These are phyloP conservation scores for Drepana falcataria DNA, from an alignment of 2,888 invertebrate genomes.

Conservation along the genomic window DNA sequence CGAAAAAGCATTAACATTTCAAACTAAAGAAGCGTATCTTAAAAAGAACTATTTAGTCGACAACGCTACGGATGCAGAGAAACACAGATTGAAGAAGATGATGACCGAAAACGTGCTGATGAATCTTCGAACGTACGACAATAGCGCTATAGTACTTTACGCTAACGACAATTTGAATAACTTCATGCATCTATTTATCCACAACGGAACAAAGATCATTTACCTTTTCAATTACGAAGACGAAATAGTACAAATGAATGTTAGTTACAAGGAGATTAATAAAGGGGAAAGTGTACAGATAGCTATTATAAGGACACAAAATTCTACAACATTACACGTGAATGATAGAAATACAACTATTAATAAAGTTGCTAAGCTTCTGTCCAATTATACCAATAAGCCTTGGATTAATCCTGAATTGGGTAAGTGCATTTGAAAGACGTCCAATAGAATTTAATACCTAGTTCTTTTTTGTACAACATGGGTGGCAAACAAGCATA, in stretches of 20 bases:
- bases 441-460: too few relatives aligned
- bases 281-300: constrained; percentile 92
- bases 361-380: constrained; percentile 82
- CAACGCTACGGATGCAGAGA: constrained; percentile 80
- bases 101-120: constrained; percentile 90
- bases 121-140: constrained; percentile 92
- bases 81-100: constrained; percentile 83
- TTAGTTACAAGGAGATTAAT: constrained; percentile 85
- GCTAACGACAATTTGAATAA: constrained; percentile 96
- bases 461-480: too few relatives aligned
- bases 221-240: constrained; percentile 91
- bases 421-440: constrained; percentile 63
- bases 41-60: constrained; percentile 89
- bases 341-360: constrained; percentile 87
- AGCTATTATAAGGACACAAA: constrained; percentile 86
- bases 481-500: too few relatives aligned
- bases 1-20: constrained; percentile 91
- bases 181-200: constrained; percentile 92
- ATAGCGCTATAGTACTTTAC: constrained; percentile 89
- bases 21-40: constrained; percentile 87
- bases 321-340: constrained; percentile 87
- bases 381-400: constrained; percentile 89
- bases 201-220: constrained; percentile 87
- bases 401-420: constrained; percentile 92
- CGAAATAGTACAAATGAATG: constrained; percentile 87